phyloP scores from a whole-genome alignment of 2,888 invertebrate genomes.

The Agriopis aurantiaria region DNA sequence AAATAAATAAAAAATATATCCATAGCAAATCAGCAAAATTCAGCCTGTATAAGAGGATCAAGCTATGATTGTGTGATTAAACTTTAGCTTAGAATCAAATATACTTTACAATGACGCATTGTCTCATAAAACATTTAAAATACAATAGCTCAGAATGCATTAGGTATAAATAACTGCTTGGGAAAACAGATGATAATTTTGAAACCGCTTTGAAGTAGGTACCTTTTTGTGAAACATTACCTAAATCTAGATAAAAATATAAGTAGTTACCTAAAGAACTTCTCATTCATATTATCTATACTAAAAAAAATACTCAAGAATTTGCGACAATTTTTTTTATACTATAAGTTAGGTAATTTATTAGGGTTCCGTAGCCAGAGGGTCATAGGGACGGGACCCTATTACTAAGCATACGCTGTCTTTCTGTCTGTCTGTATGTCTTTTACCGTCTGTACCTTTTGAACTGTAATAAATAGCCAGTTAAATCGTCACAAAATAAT shows the following conservation, averaged over 20 bases:
- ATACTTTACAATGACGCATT: not conserved
- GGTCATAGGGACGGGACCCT: too few relatives aligned
- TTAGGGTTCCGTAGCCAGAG: too few relatives aligned
- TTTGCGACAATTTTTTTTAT: not conserved
- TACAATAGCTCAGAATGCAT: constrained; percentile 2
- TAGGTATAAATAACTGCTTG: constrained; percentile 1
- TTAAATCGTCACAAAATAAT: too few relatives aligned
- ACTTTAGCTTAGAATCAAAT: not conserved
- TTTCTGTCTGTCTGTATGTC: too few relatives aligned
- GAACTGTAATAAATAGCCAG: too few relatives aligned
- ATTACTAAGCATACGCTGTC: too few relatives aligned
- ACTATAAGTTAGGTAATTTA: too few relatives aligned
- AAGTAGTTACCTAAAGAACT: not conserved
- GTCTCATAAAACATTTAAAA: constrained; percentile 6
- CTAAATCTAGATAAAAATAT: not conserved
- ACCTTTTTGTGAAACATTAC: not conserved
- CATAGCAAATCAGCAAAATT: too few relatives aligned
- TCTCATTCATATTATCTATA: not conserved
- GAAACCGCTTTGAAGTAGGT: not conserved
- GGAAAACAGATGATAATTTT: constrained; percentile 5
- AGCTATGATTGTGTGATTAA: not conserved
- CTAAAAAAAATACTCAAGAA: not conserved
- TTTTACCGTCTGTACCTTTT: too few relatives aligned
- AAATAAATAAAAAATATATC: too few relatives aligned
- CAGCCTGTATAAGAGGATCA: too few relatives aligned